A percentile compares a stretch with the other conserved stretches of the same genome.
phyloP scores from a whole-genome alignment of 2,797 vertebrate species.

The Garrulus glandarius region DNA sequence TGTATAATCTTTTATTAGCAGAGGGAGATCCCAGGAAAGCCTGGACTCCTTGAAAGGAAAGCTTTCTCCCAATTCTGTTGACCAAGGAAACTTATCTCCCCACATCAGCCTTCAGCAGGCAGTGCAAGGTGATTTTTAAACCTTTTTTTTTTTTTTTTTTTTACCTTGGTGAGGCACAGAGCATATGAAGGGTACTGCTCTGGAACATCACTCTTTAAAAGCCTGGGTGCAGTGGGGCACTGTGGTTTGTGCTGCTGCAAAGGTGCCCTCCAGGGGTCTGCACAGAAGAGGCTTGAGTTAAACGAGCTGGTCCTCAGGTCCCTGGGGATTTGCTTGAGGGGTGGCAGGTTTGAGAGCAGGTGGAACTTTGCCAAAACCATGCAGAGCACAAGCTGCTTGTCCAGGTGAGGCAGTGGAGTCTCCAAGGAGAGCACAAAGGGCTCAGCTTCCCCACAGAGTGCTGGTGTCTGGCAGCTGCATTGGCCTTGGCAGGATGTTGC shows the following conservation, averaged over 20 bases:
- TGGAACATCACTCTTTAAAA: background rate
- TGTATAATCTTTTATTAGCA: background rate
- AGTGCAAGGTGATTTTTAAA: background rate
- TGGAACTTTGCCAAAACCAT: background rate
- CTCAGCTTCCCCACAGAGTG: background rate
- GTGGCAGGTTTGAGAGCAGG: background rate
- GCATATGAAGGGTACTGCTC: background rate
- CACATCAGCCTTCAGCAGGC: background rate
- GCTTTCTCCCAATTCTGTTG: background rate
- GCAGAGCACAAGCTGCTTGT: background rate
- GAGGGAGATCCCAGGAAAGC: background rate
- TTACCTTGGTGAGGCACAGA: background rate
- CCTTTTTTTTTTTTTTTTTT: background rate
- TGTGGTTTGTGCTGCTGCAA: background rate
- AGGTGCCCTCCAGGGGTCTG: background rate
- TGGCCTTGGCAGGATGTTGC: background rate
- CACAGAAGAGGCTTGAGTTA: background rate
- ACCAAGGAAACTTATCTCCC: background rate
- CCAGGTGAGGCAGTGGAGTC: background rate
- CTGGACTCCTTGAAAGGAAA: background rate
- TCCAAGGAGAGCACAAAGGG: background rate
- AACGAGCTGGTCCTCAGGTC: background rate
- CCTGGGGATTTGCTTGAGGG: background rate
- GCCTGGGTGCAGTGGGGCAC: accelerated
- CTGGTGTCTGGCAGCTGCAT: background rate